Base-by-base conservation (phyloP, 2,888 invertebrate species). In the Sphaerophoria taeniata region DNA sequence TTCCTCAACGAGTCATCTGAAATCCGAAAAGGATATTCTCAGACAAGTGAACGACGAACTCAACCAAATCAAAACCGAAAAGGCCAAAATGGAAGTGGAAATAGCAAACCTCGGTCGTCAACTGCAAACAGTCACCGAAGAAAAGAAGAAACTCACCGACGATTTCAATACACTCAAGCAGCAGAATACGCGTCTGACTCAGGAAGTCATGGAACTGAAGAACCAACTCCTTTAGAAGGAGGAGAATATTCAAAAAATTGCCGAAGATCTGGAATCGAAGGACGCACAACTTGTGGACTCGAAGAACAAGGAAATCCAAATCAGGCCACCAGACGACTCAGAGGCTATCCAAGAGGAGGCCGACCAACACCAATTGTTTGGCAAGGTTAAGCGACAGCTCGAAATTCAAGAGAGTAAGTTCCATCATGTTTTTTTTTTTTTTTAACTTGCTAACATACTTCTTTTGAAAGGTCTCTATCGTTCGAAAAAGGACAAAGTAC, bases 11-110 rank as follows among this genome's bases (percentile, higher is more conserved):
- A 94, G 83, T 93, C 90, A n/a, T 92, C 92, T 88, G 94, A 94
- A 84, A 91, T 94, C 94, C 51, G 97, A 97, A 91, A 95, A 96
- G 89, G 96, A 96, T 74, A 93, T 93, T 65, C 93, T 94, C 12
- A 95, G 94, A 65, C 96, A 95, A 89, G 92, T 94, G 1, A 94
- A 92, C 75, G 96, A 96, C 65, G 96, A 97, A 89, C 90, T 95
- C 2, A 93, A 93, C 73, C 90, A 92, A 49, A 89, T 95, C 0
- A 95, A 94, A 90, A 91, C 93, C 45, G 96, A 96, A 73, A 96
- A 95, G 89, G 88, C 90, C 0, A 95, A 94, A 88, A 89, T 96
- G 45, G 96, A 97, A 88, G 95, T 95, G 86, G 96, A 96, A 90
- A 92, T 96, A 70, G 91, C 93, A 31, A 91, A 93, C 49, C 89